Evolutionary conservation across 2,797 vertebrate species (phyloP).

Genomic region (Diplodus sargus): DNA sequence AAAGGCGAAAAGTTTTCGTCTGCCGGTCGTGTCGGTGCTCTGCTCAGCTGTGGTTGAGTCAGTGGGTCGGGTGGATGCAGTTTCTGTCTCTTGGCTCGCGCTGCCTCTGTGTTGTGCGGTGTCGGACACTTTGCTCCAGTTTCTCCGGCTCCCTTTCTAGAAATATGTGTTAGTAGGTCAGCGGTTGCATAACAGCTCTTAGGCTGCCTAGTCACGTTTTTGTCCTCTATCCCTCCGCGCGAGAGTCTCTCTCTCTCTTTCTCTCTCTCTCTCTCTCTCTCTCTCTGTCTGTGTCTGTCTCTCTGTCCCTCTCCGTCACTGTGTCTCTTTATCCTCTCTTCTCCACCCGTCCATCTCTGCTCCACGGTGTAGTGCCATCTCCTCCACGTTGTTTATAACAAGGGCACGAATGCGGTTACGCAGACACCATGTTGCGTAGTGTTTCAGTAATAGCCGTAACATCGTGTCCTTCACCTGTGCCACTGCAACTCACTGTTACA

Average conservation of each 20-base stretch:
- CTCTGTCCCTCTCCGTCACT: slow-evolving; percentile 4
- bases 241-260: slow-evolving; percentile 36
- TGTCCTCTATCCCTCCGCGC: slow-evolving; percentile 73
- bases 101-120: slow-evolving; percentile 70
- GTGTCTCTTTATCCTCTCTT: neutral
- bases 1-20: slow-evolving; percentile 53
- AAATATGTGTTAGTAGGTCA: slow-evolving; percentile 91
- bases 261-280: slow-evolving; percentile 17
- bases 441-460: slow-evolving; percentile 29
- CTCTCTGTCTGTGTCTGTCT: neutral
- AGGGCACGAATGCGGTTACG: slow-evolving; percentile 15
- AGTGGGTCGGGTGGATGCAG: slow-evolving; percentile 56
- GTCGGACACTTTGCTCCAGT: slow-evolving; percentile 85
- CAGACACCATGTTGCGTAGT: slow-evolving; percentile 12
- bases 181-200: slow-evolving; percentile 87
- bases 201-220: slow-evolving; percentile 86
- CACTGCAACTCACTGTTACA: neutral
- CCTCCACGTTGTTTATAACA: slow-evolving; percentile 37
- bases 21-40: slow-evolving; percentile 40
- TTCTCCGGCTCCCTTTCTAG: slow-evolving; percentile 79
- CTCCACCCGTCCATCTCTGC: slow-evolving; percentile 29
- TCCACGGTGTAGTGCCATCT: neutral
- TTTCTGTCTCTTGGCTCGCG: slow-evolving; percentile 58
- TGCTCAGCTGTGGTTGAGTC: slow-evolving; percentile 46
- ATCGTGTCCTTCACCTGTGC: slow-evolving; percentile 13